Conservation (phyloP, 2,113 vertebrate genomes). For the Sinocyclocheilus anshuiensis region DNA sequence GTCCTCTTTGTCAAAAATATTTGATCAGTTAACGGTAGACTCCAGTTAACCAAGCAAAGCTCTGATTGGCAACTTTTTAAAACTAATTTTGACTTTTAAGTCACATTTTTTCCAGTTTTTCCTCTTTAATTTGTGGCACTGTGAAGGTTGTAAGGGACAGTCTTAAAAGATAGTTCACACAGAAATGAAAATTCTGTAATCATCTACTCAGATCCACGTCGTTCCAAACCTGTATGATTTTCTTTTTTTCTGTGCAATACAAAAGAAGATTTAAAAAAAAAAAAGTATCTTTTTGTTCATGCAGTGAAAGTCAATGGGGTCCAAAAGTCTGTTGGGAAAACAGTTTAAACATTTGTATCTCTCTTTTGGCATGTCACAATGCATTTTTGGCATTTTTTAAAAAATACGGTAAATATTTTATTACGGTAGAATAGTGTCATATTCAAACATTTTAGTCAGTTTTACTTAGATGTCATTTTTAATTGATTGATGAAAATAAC, state of each 20-base stretch:
- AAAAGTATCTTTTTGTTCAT: not conserved
- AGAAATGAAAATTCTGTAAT: not conserved
- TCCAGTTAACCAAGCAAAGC: not conserved
- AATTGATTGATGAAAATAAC: not conserved
- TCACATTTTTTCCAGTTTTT: not conserved
- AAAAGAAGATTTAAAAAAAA: not conserved
- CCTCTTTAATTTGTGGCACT: not conserved
- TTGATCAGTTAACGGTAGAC: constrained; percentile 11
- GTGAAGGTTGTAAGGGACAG: not conserved
- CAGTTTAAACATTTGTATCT: too few relatives aligned
- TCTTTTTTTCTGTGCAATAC: not conserved
- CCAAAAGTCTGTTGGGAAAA: too few relatives aligned
- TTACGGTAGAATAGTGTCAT: not conserved
- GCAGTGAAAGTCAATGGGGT: not conserved
- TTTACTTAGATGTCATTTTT: not conserved
- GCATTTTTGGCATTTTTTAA: too few relatives aligned
- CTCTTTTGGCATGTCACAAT: too few relatives aligned
- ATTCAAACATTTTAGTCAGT: not conserved
- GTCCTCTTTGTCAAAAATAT: constrained; percentile 10
- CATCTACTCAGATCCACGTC: not conserved
- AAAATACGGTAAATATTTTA: not conserved
- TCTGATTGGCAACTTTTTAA: not conserved
- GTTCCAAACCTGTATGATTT: not conserved
- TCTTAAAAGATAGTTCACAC: not conserved
- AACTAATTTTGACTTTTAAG: not conserved